Evolutionary conservation across 2,113 vertebrate species (phyloP), one percentile per base, ranked within the genome.

Genomic region (Chitala chitala): DNA sequence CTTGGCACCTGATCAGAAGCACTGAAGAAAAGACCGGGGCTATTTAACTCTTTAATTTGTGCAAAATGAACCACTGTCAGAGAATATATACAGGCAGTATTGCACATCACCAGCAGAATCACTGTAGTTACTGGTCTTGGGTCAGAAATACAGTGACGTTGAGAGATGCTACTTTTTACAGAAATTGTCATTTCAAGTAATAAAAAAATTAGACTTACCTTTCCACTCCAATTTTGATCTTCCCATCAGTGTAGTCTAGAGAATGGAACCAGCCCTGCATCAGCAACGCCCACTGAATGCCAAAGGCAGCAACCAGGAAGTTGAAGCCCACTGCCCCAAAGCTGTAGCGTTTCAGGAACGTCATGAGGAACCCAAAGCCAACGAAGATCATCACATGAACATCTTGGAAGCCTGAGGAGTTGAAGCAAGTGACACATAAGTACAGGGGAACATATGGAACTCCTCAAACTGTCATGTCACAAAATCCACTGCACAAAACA

Each of bases 311-410:
- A 3, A 98, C 88, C 75, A 99, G 89, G 86, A 99, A 98, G 86
- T 98, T 99, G 88, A 98, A 99, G 24, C 93, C 96, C 38, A 98
- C 92, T 0, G 92, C 91, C 4, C 96, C 90, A 0, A 95, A 99
- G 72, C 96, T 93, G 0, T 99, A 99, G 50, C 92, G 90, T 84
- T 96, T 93, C 71, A 99, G 89, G 84, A 99, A 99, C 0, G 90
- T 95, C 97, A 99, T 99, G 76, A 99, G 92, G 85, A 98, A 99
- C 29, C 97, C 97, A 75, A 99, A 98, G 33, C 97, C 97, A 75
- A 99, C 92, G 73, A 99, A 98, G 79, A 99, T 93, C 97, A 99
- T 99, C 79, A 95, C 95, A 0, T 99, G 96, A 74, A 99, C 97
- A 0, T 99, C 96, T 87, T 98, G 94, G 84, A 99, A 99, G 82